Conservation (phyloP, 2,113 vertebrate genomes). For the Neogale vison region DNA sequence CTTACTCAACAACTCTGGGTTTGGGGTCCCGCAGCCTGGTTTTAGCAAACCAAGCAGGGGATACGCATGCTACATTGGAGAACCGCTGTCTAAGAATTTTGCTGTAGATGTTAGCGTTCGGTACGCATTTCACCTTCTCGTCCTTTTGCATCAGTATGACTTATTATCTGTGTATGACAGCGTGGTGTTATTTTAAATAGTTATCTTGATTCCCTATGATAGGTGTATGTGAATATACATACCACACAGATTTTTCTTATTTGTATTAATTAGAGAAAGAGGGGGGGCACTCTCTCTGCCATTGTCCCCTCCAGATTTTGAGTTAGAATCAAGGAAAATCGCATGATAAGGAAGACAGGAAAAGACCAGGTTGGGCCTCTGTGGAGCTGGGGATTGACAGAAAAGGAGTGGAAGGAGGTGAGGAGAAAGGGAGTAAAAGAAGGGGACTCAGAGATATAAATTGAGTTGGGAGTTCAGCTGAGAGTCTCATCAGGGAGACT, state of each 20-base stretch:
- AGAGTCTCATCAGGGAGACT: not conserved
- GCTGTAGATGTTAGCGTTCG: not conserved
- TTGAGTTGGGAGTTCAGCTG: not conserved
- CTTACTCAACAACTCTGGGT: not conserved
- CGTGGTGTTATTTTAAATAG: not conserved
- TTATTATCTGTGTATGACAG: not conserved
- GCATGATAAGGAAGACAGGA: not conserved
- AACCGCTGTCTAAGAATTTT: not conserved
- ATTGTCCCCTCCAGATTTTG: not conserved
- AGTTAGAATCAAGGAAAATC: constrained; percentile 10
- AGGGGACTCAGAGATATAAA: not conserved
- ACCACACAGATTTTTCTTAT: not conserved
- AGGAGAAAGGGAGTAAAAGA: not conserved
- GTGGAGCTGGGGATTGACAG: not conserved
- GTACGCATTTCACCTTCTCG: not conserved
- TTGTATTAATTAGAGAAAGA: not conserved
- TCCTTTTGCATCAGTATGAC: not conserved
- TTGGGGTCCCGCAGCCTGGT: not conserved
- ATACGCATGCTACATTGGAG: not conserved
- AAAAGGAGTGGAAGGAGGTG: not conserved
- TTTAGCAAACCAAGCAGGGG: not conserved
- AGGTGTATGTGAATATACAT: not conserved
- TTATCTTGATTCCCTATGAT: not conserved
- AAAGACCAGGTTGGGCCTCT: not conserved
- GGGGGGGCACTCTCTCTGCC: not conserved